phyloP scores from a whole-genome alignment of 2,797 vertebrate genomes.

The Oreochromis grahami region DNA sequence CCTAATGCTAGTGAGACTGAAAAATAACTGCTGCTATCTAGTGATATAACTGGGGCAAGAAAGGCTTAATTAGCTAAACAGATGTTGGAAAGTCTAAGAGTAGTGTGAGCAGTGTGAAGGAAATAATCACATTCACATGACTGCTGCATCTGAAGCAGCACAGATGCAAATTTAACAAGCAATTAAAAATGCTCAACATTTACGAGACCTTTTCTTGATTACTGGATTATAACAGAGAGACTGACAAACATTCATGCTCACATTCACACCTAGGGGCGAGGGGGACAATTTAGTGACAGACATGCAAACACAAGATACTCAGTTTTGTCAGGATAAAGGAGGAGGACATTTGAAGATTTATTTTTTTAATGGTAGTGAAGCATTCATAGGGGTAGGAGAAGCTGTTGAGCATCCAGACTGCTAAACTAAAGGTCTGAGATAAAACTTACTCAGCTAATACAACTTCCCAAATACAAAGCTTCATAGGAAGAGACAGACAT shows the following conservation, averaged over 20 bases:
- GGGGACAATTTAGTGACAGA: not conserved
- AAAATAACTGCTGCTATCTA: constrained; percentile 42
- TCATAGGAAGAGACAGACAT: not conserved
- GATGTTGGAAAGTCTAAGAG: not conserved
- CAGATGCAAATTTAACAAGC: not conserved
- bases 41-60: not conserved
- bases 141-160: not conserved
- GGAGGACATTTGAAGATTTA: not conserved
- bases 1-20: not conserved
- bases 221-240: not conserved
- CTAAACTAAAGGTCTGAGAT: not conserved
- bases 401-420: not conserved
- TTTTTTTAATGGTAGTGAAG: not conserved
- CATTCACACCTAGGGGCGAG: not conserved
- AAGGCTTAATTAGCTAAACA: not conserved
- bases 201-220: not conserved
- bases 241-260: not conserved
- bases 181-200: not conserved
- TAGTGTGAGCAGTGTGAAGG: not conserved
- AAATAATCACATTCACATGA: not conserved
- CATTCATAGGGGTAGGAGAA: not conserved
- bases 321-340: not conserved
- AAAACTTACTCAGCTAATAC: not conserved
- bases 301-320: not conserved
- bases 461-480: not conserved